phyloP scores from a whole-genome alignment of 2,888 invertebrate genomes.

The Lasioglossum calceatum region DNA sequence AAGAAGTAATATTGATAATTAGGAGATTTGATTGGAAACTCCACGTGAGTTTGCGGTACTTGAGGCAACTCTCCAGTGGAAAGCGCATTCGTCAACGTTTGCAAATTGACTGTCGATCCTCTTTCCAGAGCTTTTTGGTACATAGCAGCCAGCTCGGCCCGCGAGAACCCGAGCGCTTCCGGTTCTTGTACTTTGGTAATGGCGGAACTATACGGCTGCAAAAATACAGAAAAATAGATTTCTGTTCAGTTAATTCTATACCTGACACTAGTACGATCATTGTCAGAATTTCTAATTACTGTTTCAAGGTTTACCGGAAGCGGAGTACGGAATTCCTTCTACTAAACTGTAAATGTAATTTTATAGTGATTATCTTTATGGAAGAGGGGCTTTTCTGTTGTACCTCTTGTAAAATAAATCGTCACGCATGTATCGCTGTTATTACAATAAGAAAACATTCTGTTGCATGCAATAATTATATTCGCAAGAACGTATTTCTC shows the following conservation, averaged over 20 bases:
- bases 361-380: not conserved
- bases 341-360: not conserved
- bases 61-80: slow-evolving; percentile 64
- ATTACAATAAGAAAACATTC: not conserved
- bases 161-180: slow-evolving; percentile 78
- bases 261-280: not conserved
- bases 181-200: slow-evolving; percentile 54
- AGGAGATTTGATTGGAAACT: slow-evolving; percentile 64
- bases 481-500: not conserved
- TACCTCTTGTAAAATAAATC: not conserved
- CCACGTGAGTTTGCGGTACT: slow-evolving; percentile 62
- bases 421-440: not conserved
- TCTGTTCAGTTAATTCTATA: not conserved
- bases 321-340: not conserved
- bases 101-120: slow-evolving; percentile 76
- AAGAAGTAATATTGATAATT: slow-evolving; percentile 86
- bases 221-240: not conserved
- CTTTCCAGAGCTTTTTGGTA: slow-evolving; percentile 84
- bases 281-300: not conserved
- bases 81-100: slow-evolving; percentile 69
- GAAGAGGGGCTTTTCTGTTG: too few species aligned
- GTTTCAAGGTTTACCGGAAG: not conserved
- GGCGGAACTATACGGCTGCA: slow-evolving; percentile 38
- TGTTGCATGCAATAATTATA: not conserved
- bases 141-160: slow-evolving; percentile 84